Conservation (phyloP, 2,888 invertebrate genomes). For the Metallyticus violacea region DNA sequence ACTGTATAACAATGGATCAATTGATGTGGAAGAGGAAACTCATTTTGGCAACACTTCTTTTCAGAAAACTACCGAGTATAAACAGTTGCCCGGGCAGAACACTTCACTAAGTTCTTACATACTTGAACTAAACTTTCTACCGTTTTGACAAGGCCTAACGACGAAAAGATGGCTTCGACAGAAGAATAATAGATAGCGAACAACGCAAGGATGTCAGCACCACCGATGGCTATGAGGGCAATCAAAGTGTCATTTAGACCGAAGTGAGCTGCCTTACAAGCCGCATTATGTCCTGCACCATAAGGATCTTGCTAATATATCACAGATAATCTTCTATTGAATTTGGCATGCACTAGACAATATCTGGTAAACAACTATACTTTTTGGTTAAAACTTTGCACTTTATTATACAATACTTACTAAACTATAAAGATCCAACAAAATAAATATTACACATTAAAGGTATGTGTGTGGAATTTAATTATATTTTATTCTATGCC, state of each 20-base stretch:
- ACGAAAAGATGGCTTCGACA: constrained; percentile 7
- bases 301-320: neutral
- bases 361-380: too few species aligned
- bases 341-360: neutral
- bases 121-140: neutral
- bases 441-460: too few species aligned
- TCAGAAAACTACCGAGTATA: neutral
- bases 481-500: too few species aligned
- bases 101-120: neutral
- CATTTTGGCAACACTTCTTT: neutral
- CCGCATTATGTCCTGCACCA: neutral
- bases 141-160: neutral
- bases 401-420: too few species aligned
- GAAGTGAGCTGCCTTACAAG: neutral
- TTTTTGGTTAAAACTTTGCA: too few species aligned
- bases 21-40: neutral
- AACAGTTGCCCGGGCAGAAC: neutral
- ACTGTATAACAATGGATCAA: too few species aligned
- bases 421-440: too few species aligned
- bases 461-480: too few species aligned
- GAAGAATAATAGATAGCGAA: constrained; percentile 9
- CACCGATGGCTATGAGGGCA: neutral
- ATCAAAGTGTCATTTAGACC: neutral
- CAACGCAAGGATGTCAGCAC: neutral
- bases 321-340: neutral